Evolutionary conservation across 2,797 vertebrate genomes (phyloP).

Genomic region (Pseudomugil gertrudae): DNA sequence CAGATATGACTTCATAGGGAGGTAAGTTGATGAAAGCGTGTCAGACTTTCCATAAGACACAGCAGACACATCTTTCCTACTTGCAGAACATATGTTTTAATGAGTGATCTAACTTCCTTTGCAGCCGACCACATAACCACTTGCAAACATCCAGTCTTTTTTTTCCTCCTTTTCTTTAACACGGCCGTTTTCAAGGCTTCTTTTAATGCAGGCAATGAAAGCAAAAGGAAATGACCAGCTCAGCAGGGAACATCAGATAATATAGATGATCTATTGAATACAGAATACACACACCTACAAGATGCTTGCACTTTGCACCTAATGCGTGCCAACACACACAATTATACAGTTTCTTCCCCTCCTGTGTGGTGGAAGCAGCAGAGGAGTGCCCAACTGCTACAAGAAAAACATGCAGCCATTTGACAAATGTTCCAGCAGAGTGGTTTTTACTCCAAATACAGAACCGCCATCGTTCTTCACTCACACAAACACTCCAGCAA

Average conservation of each 20-base stretch:
- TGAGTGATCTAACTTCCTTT: constrained; percentile 21
- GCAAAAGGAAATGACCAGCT: constrained; percentile 38
- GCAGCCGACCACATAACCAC: constrained; percentile 43
- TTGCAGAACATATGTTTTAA: constrained; percentile 24
- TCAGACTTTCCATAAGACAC: constrained; percentile 65
- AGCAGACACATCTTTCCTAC: constrained; percentile 18
- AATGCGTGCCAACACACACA: background rate
- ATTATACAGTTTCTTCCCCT: background rate
- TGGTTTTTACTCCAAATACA: constrained; percentile 40
- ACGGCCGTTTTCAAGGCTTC: constrained; percentile 42
- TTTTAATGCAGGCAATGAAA: constrained; percentile 18
- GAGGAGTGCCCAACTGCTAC: constrained; percentile 20
- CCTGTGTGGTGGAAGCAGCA: constrained; percentile 18
- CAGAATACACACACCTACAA: constrained; percentile 5
- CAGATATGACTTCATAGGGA: constrained; percentile 45
- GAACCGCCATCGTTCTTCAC: constrained; percentile 30
- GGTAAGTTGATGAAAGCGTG: constrained; percentile 47
- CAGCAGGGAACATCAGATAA: constrained; percentile 29
- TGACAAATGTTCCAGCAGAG: constrained; percentile 48
- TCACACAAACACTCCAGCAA: constrained; percentile 23
- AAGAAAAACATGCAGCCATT: constrained; percentile 26
- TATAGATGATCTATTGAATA: background rate
- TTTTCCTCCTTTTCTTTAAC: background rate
- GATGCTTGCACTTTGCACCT: constrained; percentile 15
- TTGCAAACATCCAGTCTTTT: constrained; percentile 38